Conservation (phyloP, 2,113 vertebrate genomes). For the Chrysochloris asiatica region DNA sequence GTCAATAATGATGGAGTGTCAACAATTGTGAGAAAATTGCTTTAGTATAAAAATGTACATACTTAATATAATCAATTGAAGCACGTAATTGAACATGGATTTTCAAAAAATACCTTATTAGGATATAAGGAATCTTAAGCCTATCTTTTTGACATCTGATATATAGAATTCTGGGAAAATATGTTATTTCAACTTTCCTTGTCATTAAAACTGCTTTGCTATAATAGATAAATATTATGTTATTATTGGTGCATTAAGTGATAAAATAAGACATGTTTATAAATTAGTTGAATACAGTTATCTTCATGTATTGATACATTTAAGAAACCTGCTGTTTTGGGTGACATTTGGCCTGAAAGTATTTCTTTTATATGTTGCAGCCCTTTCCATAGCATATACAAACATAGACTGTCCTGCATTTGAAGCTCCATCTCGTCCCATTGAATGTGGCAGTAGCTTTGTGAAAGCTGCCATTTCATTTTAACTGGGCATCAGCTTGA, state of each 20-base stretch:
- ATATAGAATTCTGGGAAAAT: neutral
- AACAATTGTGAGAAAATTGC: constrained; percentile 5
- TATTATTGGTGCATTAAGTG: neutral
- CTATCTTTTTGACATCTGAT: neutral
- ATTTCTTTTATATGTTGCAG: neutral
- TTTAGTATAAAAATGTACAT: constrained; percentile 23
- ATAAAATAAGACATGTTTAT: too few species aligned
- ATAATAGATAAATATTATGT: neutral
- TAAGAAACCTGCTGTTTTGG: neutral
- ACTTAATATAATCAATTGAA: neutral
- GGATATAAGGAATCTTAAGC: neutral
- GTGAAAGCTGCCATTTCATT: constrained; percentile 55
- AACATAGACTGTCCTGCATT: constrained; percentile 8
- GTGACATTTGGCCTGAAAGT: neutral
- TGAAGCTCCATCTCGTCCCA: neutral
- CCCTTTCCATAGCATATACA: neutral
- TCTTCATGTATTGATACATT: neutral
- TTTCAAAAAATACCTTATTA: neutral
- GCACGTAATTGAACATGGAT: neutral
- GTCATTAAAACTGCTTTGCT: constrained; percentile 14
- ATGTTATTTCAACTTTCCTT: constrained; percentile 16
- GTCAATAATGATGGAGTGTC: neutral
- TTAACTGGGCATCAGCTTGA: constrained; percentile 26
- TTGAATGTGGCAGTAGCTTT: constrained; percentile 7
- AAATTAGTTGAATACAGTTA: too few species aligned